Evolutionary conservation across 1,140 invertebrate genomes (phyloP), one percentile per base, ranked within the genome.

Genomic region (Venturia canescens): DNA sequence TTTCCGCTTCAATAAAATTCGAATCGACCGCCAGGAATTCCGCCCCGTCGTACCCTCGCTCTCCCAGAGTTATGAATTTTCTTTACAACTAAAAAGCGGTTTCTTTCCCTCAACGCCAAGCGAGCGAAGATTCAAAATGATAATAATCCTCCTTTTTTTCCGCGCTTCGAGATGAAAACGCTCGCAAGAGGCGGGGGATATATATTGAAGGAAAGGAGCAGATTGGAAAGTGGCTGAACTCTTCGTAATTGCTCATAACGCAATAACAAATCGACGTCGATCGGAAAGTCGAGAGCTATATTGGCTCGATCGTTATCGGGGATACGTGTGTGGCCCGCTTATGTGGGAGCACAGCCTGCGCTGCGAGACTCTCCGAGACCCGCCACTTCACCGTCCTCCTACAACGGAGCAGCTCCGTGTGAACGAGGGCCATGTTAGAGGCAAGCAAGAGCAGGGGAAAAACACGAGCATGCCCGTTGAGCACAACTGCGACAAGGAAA

Each of bases 191-290:
- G 11, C 5, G 38, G 0, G 13, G 38, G 13, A 44, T 44, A 44
- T 44, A 57, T 57, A 57, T 57, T 57, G 53, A 57, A 44, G 11
- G 27, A 27, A 63, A 63, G n/a, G 9, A 26, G n/a, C 11, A 57
- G 11, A 23, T 63, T 63, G n/a, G 60, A 63, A 63, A 63, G 11
- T 26, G 23, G 60, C 11, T 26, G 11, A 23, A 63, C 50, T 53
- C n/a, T 53, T 23, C 57, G 60, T 63, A 63, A 63, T 63, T 63
- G 60, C 21, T 26, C 60, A 63, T 63, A 63, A 26, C n/a, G 23
- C 60, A 63, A 63, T 63, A 63, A 63, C 60, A 63, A 26, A 63
- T 63, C 60, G 60, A 63, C 60, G 60, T 63, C 21, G 60, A 63
- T 63, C 60, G 23, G 23, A 63, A 63, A 63, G 60, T 63, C 60